Evolutionary conservation across 2,888 invertebrate genomes (phyloP).

Genomic region (Panorpa germanica): DNA sequence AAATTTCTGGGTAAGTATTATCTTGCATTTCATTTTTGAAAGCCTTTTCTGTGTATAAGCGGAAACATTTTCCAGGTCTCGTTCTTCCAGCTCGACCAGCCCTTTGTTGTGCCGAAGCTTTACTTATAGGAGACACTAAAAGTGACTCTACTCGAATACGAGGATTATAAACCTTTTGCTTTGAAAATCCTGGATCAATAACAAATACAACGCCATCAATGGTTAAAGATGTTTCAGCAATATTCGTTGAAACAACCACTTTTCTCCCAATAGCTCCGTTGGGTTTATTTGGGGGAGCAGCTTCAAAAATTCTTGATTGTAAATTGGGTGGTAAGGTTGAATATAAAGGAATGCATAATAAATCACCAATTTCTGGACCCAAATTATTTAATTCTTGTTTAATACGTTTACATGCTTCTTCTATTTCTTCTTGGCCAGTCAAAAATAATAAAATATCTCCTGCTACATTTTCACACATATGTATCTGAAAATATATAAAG

Average conservation of each 20-base stretch:
- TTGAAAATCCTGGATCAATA: constrained; percentile 98
- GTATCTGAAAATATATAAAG: constrained; percentile 58
- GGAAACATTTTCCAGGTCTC: constrained; percentile 95
- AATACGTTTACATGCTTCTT: constrained; percentile 96
- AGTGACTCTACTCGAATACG: constrained; percentile 83
- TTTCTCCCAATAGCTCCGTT: constrained; percentile 81
- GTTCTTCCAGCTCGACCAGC: constrained; percentile 97
- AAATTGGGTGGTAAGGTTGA: constrained; percentile 94
- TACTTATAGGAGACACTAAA: constrained; percentile 94
- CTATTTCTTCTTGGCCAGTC: constrained; percentile 86
- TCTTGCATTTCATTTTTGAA: constrained; percentile 98
- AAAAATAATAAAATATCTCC: constrained; percentile 89
- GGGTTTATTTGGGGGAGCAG: constrained; percentile 78
- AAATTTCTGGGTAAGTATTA: constrained; percentile 94
- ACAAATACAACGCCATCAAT: constrained; percentile 99
- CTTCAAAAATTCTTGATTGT: constrained; percentile 94
- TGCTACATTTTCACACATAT: constrained; percentile 82
- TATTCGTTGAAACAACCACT: constrained; percentile 96
- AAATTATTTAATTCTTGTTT: constrained; percentile 90
- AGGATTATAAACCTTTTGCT: constrained; percentile 74
- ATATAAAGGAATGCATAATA: constrained; percentile 96
- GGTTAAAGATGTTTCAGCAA: constrained; percentile 96
- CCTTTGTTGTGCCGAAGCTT: constrained; percentile 96
- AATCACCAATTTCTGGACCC: constrained; percentile 90
- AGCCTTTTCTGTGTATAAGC: constrained; percentile 86